phyloP scores from a whole-genome alignment of 2,113 vertebrate genomes.

The Choloepus hoffmanni region DNA sequence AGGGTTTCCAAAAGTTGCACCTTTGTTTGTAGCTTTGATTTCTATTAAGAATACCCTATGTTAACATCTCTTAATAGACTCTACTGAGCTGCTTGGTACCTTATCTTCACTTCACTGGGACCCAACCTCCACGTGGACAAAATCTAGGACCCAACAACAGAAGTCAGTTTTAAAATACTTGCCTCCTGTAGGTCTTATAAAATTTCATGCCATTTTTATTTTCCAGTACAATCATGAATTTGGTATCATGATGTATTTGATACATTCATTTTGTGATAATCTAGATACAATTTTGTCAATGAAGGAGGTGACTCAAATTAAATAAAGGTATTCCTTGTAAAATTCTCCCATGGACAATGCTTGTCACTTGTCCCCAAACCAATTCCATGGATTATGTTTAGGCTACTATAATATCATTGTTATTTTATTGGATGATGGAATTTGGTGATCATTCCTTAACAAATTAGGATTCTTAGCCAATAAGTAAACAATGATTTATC shows the following conservation, averaged over 20 bases:
- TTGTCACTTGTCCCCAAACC: not conserved
- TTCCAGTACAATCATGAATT: not conserved
- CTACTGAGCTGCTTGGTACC: not conserved
- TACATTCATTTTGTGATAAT: conserved; percentile 22
- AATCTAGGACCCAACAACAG: not conserved
- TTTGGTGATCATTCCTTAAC: conserved; percentile 54
- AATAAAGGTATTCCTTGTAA: not conserved
- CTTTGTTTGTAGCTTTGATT: not conserved
- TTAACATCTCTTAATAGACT: not conserved
- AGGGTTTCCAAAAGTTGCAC: not conserved
- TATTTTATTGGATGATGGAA: conserved; percentile 55
- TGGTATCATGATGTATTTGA: not conserved
- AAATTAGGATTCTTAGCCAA: conserved; percentile 58
- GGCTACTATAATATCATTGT: not conserved
- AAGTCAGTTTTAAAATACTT: not conserved
- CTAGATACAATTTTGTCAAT: not conserved
- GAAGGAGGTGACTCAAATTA: not conserved
- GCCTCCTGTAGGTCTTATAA: not conserved
- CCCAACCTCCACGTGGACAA: not conserved
- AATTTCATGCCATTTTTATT: not conserved
- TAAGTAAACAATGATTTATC: not conserved
- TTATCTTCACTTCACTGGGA: not conserved
- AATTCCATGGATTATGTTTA: not conserved
- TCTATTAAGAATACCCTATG: not conserved
- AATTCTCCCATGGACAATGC: not conserved